These are phyloP conservation scores for Platyrinchus mystaceus DNA, from an alignment of 2,797 vertebrate species.

Conservation along the genomic window DNA sequence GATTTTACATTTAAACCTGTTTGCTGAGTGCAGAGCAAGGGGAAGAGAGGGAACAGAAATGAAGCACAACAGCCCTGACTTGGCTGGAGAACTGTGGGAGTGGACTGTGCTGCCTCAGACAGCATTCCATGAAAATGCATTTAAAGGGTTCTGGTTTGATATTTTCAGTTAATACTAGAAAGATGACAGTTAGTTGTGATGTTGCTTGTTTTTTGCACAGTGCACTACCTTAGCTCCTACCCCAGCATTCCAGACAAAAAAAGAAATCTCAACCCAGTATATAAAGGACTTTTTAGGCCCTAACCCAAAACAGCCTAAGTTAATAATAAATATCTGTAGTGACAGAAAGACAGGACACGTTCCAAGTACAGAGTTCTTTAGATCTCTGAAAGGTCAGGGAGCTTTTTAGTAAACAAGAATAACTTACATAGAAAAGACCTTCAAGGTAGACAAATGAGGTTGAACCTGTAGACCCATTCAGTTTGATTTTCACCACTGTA, in stretches of 20 bases:
- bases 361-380: not conserved
- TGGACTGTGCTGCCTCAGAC: not conserved
- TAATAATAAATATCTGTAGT: conserved; percentile 4
- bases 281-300: not conserved
- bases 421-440: conserved; percentile 12
- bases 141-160: not conserved
- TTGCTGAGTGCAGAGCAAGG: not conserved
- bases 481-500: not conserved
- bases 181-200: not conserved
- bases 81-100: not conserved
- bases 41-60: not conserved
- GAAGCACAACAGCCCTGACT: not conserved
- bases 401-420: not conserved
- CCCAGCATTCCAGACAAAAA: not conserved
- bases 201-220: not conserved
- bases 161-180: not conserved
- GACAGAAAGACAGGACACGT: conserved; percentile 6
- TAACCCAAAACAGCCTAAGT: not conserved
- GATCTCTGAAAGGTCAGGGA: conserved; percentile 25
- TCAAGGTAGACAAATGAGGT: not conserved
- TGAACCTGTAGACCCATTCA: not conserved
- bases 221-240: not conserved
- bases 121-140: not conserved
- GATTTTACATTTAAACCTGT: not conserved
- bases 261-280: not conserved